phyloP scores from a whole-genome alignment of 2,888 invertebrate genomes.

The Pollenia labialis region DNA sequence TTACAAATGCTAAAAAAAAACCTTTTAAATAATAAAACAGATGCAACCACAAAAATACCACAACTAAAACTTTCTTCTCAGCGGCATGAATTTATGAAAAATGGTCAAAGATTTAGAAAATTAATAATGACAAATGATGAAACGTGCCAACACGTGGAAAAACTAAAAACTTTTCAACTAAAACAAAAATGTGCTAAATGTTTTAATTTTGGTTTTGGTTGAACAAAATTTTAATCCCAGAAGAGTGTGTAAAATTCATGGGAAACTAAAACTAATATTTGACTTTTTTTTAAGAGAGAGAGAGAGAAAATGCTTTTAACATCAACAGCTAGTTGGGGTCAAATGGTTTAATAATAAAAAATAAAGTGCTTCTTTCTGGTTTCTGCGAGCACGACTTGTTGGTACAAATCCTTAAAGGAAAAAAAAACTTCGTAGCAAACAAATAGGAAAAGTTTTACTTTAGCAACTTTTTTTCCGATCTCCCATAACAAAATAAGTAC shows the following conservation, averaged over 20 bases:
- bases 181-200: background rate
- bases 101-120: conserved; percentile 6
- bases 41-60: too few relatives aligned
- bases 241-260: background rate
- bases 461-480: background rate
- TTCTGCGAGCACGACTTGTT: background rate
- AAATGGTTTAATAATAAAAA: background rate
- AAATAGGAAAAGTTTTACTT: background rate
- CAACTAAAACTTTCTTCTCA: too few relatives aligned
- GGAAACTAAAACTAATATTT: background rate
- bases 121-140: conserved; percentile 18
- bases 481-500: background rate
- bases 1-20: too few relatives aligned
- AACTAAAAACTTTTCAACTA: background rate
- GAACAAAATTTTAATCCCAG: conserved; percentile 1
- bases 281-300: background rate
- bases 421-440: background rate
- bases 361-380: background rate
- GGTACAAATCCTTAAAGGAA: conserved; percentile 18
- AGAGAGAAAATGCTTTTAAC: background rate
- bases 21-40: too few relatives aligned
- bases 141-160: conserved; percentile 32
- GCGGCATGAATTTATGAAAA: background rate
- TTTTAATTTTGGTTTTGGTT: conserved; percentile 8
- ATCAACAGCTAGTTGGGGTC: background rate